Conservation (phyloP, 2,888 invertebrate genomes). For the Melitaea athalia region DNA sequence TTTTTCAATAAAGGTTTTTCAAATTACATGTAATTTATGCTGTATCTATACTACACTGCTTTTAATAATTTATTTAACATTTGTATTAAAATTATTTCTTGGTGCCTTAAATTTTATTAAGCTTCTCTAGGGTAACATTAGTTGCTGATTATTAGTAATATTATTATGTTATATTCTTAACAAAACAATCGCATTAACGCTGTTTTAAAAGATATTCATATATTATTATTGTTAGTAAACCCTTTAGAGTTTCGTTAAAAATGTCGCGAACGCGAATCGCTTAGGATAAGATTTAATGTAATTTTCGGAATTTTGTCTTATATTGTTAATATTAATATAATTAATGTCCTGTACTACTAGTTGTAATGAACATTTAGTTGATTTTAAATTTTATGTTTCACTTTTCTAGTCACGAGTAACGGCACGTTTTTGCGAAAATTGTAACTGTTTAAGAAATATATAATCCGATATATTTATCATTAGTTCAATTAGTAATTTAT, state of each 20-base stretch:
- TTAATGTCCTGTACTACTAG: constrained; percentile 67
- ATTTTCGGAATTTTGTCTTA: constrained; percentile 42
- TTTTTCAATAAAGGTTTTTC: too few relatives aligned
- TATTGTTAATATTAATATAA: constrained; percentile 54
- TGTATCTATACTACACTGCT: neutral
- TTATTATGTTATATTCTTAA: constrained; percentile 3
- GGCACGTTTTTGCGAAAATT: constrained; percentile 58
- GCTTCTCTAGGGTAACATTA: constrained; percentile 31
- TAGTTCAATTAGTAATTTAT: neutral
- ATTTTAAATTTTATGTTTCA: constrained; percentile 65
- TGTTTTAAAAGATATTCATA: neutral
- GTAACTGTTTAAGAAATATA: constrained; percentile 36
- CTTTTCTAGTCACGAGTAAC: constrained; percentile 78
- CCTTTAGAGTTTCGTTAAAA: constrained; percentile 31
- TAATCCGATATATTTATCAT: neutral
- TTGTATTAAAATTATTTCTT: constrained; percentile 44
- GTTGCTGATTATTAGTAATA: constrained; percentile 14
- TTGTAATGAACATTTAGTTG: constrained; percentile 61
- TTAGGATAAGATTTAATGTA: constrained; percentile 57
- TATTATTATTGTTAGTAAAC: constrained; percentile 31
- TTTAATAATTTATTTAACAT: neutral
- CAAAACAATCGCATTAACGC: neutral
- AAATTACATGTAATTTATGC: neutral
- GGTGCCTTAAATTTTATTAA: constrained; percentile 66
- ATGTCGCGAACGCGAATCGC: constrained; percentile 38